Evolutionary conservation across 1,140 invertebrate species (phyloP).

Genomic region (Aphelinus atriplicis): DNA sequence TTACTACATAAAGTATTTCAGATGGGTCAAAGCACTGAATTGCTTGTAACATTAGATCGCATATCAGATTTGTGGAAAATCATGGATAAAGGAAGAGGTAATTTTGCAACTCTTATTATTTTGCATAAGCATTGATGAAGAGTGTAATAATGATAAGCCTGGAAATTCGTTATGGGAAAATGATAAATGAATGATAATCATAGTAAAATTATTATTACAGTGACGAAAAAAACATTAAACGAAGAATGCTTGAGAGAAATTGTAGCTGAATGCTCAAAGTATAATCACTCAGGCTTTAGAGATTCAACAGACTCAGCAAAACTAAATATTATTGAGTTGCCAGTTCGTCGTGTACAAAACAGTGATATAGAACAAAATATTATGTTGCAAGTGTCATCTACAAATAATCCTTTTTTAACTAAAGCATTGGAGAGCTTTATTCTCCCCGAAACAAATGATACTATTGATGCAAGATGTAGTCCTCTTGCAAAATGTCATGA

Average conservation of each 20-base stretch:
- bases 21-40: conserved; percentile 61
- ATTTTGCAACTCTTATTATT: conserved; percentile 15
- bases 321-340: conserved; percentile 39
- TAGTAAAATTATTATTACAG: conserved; percentile 43
- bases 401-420: conserved; percentile 61
- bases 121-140: not conserved
- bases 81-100: conserved; percentile 45
- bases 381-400: conserved; percentile 52
- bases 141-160: conserved; percentile 12
- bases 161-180: not conserved
- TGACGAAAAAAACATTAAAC: conserved; percentile 50
- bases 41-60: conserved; percentile 59
- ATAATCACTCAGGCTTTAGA: conserved; percentile 25
- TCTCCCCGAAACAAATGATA: conserved; percentile 43
- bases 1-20: conserved; percentile 58
- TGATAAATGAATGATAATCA: too few species aligned
- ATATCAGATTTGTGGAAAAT: conserved; percentile 59
- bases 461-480: conserved; percentile 41
- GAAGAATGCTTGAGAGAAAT: conserved; percentile 55
- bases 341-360: conserved; percentile 28
- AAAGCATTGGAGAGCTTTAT: conserved; percentile 61
- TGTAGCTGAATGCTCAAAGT: conserved; percentile 53
- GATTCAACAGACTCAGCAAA: conserved; percentile 41
- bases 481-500: not conserved
- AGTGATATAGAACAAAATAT: conserved; percentile 51